Evolutionary conservation across 2,113 vertebrate species (phyloP).

Genomic region (Lampris incognitus): DNA sequence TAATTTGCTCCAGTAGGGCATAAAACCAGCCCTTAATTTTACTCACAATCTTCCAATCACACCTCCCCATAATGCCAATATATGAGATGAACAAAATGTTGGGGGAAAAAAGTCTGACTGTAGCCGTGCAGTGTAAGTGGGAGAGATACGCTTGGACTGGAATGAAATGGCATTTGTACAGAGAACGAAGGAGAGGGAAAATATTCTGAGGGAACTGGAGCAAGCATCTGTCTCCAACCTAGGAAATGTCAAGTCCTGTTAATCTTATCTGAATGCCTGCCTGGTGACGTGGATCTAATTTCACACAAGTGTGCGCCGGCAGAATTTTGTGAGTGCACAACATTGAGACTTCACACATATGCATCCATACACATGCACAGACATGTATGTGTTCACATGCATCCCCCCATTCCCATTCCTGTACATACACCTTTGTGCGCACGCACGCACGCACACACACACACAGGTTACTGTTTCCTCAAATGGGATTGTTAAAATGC

Average conservation of each 20-base stretch:
- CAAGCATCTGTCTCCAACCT: slow-evolving; percentile 76
- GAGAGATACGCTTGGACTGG: slow-evolving; percentile 39
- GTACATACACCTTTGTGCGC: too few relatives aligned
- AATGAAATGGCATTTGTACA: slow-evolving; percentile 63
- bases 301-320: slow-evolving; percentile 58
- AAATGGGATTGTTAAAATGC: slow-evolving; percentile 45
- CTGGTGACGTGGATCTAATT: slow-evolving; percentile 77
- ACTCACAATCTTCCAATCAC: slow-evolving; percentile 50
- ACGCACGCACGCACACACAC: neutral
- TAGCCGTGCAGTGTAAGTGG: slow-evolving; percentile 34
- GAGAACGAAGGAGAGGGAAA: slow-evolving; percentile 40
- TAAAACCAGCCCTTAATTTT: slow-evolving; percentile 59
- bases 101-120: slow-evolving; percentile 46
- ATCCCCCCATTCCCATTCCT: neutral
- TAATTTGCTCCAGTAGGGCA: slow-evolving; percentile 55
- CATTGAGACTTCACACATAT: slow-evolving; percentile 31
- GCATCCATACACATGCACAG: slow-evolving; percentile 3
- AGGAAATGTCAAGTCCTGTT: slow-evolving; percentile 78
- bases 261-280: slow-evolving; percentile 78
- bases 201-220: slow-evolving; percentile 64
- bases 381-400: neutral
- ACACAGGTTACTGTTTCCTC: slow-evolving; percentile 42
- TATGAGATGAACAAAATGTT: slow-evolving; percentile 60
- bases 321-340: slow-evolving; percentile 47
- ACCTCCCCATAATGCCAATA: slow-evolving; percentile 50